A percentile compares a stretch with the other conserved stretches of the same genome.
Evolutionary conservation across 2,797 vertebrate species (phyloP).

Genomic region (Apodemus agrarius): DNA sequence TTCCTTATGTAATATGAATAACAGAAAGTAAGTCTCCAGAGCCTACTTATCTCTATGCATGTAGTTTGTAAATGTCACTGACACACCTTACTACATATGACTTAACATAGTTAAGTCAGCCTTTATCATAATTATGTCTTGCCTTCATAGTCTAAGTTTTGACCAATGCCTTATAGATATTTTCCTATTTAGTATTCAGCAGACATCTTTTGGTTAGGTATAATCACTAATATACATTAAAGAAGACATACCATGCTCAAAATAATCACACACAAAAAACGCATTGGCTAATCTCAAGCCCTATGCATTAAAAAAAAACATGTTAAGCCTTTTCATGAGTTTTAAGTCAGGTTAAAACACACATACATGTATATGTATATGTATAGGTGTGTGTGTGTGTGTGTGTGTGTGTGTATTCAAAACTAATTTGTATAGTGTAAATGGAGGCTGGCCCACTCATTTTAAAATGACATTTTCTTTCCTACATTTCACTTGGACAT

Average conservation of each 20-base stretch:
- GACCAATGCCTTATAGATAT: background rate
- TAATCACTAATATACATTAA: constrained; percentile 29
- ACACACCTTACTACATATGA: background rate
- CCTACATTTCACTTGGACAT: background rate
- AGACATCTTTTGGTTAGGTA: background rate
- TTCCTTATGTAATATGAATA: background rate
- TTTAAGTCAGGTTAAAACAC: background rate
- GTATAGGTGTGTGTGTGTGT: background rate
- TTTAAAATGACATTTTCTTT: constrained; percentile 13
- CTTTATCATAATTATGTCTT: background rate
- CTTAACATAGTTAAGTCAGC: background rate
- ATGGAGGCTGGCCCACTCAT: background rate
- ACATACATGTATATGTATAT: no score
- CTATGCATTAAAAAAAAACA: background rate
- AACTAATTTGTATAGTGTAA: background rate
- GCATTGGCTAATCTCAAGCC: background rate
- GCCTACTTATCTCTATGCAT: background rate
- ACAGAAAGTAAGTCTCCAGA: background rate
- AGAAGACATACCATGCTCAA: background rate
- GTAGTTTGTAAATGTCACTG: background rate
- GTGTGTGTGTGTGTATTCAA: background rate
- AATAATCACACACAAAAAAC: constrained; percentile 44
- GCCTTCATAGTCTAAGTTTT: constrained; percentile 28
- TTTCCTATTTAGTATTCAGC: background rate
- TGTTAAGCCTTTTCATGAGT: constrained; percentile 3